phyloP scores from a whole-genome alignment of 2,113 vertebrate genomes.

The Corapipo altera region DNA sequence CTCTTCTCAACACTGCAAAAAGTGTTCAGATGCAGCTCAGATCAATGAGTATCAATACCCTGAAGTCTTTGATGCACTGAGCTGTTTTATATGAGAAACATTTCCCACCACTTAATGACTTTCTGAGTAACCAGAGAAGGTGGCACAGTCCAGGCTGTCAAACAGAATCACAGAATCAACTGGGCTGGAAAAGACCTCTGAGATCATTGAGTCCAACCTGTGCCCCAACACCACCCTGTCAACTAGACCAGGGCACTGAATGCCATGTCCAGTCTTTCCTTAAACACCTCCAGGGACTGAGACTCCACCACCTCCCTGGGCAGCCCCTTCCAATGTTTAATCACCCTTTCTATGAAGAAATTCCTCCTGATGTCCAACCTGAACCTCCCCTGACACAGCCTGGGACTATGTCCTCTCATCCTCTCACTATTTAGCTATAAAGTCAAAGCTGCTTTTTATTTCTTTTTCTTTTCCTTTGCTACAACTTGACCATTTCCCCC shows the following conservation, averaged over 20 bases:
- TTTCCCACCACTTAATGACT: neutral
- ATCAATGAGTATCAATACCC: rapidly evolving
- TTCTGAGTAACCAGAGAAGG: neutral
- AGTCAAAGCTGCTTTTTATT: neutral
- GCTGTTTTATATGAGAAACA: neutral
- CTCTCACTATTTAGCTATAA: neutral
- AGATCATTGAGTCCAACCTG: neutral
- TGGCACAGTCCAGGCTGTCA: neutral
- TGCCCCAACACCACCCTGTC: neutral
- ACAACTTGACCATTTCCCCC: neutral
- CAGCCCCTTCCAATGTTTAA: neutral
- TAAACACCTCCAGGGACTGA: neutral
- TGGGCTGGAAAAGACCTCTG: neutral
- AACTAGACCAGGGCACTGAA: neutral
- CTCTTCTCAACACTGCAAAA: neutral
- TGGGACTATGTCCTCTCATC: neutral
- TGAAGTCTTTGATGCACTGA: rapidly evolving
- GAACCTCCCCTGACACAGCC: neutral
- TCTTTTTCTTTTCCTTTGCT: neutral
- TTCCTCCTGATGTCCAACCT: neutral
- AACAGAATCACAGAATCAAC: neutral
- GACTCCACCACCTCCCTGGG: neutral
- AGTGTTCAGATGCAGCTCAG: neutral
- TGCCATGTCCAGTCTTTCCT: neutral
- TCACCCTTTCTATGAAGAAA: neutral